These are phyloP conservation scores for Synanthedon vespiformis DNA, from an alignment of 2,888 invertebrate genomes.

Conservation along the genomic window DNA sequence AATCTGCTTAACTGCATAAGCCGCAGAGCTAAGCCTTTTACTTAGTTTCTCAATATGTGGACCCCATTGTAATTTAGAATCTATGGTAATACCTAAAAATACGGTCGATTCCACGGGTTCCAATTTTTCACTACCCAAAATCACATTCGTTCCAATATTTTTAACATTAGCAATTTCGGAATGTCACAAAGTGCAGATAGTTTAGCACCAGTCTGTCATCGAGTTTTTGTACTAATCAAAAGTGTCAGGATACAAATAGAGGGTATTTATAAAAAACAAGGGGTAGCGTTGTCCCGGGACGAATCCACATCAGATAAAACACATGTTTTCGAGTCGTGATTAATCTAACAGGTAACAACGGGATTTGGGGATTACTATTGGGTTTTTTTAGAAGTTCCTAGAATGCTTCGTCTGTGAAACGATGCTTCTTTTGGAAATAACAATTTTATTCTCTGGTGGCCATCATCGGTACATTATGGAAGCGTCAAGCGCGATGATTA, in stretches of 20 bases:
- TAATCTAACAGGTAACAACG: slow-evolving; percentile 19
- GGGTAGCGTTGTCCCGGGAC: slow-evolving; percentile 3
- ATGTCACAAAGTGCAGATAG: not conserved
- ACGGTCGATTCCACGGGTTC: no score
- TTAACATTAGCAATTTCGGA: no score
- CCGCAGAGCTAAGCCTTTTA: no score
- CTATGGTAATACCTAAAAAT: no score
- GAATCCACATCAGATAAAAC: slow-evolving; percentile 12
- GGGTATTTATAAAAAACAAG: slow-evolving; percentile 2
- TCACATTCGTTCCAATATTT: no score
- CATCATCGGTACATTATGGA: not conserved
- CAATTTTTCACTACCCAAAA: no score
- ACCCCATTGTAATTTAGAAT: no score
- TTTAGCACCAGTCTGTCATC: not conserved
- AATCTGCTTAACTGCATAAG: no score
- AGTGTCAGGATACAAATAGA: slow-evolving; percentile 10
- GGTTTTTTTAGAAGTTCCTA: slow-evolving; percentile 22
- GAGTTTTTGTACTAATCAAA: slow-evolving; percentile 6
- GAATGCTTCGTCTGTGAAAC: slow-evolving; percentile 13
- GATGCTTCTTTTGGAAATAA: not conserved
- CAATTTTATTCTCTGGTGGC: not conserved
- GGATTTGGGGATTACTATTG: slow-evolving; percentile 10
- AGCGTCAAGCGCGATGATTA: no score
- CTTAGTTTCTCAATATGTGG: no score
- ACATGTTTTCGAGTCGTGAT: slow-evolving; percentile 10